These are phyloP conservation scores for Melitaea athalia DNA, from an alignment of 2,888 invertebrate genomes.

Conservation along the genomic window DNA sequence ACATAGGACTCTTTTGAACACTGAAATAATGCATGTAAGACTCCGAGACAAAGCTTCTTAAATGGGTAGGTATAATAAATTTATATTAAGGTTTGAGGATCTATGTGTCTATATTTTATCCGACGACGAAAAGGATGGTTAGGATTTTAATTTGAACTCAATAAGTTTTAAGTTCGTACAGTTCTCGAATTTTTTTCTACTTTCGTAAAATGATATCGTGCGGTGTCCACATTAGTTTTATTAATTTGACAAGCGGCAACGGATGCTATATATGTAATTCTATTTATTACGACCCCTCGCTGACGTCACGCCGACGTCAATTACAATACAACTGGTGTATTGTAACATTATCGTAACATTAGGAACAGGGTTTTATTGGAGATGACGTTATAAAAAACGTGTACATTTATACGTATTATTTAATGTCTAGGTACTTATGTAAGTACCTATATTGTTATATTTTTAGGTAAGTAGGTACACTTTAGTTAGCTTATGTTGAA, in stretches of 20 bases:
- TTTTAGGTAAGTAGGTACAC: too few relatives aligned
- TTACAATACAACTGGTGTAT: constrained; percentile 30
- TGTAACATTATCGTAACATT: constrained; percentile 8
- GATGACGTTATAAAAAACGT: neutral
- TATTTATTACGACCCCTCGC: constrained; percentile 44
- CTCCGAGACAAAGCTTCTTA: too few relatives aligned
- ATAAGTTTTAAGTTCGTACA: neutral
- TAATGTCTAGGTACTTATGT: neutral
- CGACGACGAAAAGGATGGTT: too few relatives aligned
- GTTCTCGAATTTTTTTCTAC: neutral
- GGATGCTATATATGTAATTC: constrained; percentile 45
- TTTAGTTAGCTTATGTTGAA: too few relatives aligned
- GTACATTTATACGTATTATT: too few relatives aligned
- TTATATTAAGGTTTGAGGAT: too few relatives aligned
- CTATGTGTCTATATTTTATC: too few relatives aligned
- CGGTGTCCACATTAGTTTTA: neutral
- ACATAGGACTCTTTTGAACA: too few relatives aligned
- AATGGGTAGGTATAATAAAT: too few relatives aligned
- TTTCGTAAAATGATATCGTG: neutral
- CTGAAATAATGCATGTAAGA: too few relatives aligned
- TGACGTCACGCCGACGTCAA: constrained; percentile 33
- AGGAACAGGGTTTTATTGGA: constrained; percentile 4
- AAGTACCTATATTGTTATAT: too few relatives aligned
- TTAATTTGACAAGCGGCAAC: constrained; percentile 19
- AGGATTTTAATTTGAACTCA: neutral